A percentile compares a stretch with the other conserved stretches of the same genome.
These are phyloP conservation scores for Sarcophaga carnaria DNA, from an alignment of 2,888 invertebrate genomes.

Conservation along the genomic window DNA sequence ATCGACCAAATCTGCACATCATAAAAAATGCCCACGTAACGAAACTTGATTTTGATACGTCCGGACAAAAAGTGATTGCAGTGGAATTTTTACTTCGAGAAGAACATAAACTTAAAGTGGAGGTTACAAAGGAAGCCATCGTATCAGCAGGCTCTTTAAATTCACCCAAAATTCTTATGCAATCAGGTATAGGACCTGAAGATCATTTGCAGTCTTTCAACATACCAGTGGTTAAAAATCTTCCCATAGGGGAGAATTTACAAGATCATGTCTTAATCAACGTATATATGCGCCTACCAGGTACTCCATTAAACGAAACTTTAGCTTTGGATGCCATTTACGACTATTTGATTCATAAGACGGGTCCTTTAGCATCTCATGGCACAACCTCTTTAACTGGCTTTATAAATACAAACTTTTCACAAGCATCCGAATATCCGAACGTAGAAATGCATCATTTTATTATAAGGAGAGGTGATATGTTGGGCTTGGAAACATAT, in stretches of 20 bases:
- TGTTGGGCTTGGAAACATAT: conserved; percentile 54
- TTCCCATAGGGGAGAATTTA: conserved; percentile 86
- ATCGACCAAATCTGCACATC: conserved; percentile 83
- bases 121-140: conserved; percentile 72
- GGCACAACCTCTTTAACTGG: conserved; percentile 81
- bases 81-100: conserved; percentile 83
- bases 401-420: conserved; percentile 83
- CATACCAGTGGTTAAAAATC: conserved; percentile 72
- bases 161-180: conserved; percentile 75
- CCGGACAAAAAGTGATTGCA: conserved; percentile 81
- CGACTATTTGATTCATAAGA: conserved; percentile 82
- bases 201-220: conserved; percentile 69
- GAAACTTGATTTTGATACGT: conserved; percentile 82
- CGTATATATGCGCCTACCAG: conserved; percentile 74
- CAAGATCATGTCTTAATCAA: conserved; percentile 88
- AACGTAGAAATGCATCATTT: conserved; percentile 83
- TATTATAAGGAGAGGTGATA: conserved; percentile 70
- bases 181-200: conserved; percentile 75
- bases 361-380: conserved; percentile 81
- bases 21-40: conserved; percentile 83
- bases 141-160: conserved; percentile 75
- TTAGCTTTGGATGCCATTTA: conserved; percentile 71
- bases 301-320: conserved; percentile 73
- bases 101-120: conserved; percentile 64
- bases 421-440: conserved; percentile 79